These are phyloP conservation scores for Drosophila watanabei DNA, from an alignment of 1,140 invertebrate genomes.

Conservation along the genomic window DNA sequence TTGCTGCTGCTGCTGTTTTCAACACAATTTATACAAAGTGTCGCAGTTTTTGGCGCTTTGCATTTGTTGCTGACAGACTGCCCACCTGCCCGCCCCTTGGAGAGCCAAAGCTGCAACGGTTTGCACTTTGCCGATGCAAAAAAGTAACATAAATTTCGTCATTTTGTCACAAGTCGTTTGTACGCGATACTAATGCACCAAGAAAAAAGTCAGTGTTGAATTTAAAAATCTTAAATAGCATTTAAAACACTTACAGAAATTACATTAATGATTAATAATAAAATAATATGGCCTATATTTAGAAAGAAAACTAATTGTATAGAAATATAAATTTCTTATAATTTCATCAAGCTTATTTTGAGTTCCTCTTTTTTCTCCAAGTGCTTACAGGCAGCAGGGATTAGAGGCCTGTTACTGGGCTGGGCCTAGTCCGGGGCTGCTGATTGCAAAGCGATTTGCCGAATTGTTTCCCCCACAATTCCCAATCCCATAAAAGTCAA, in stretches of 20 bases:
- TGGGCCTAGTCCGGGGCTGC: conserved; percentile 40
- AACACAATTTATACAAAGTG: conserved; percentile 83
- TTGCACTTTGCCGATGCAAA: conserved; percentile 74
- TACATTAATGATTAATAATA: background rate
- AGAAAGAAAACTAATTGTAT: too few species aligned
- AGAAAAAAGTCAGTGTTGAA: background rate
- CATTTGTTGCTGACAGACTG: conserved; percentile 80
- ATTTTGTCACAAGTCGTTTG: conserved; percentile 80
- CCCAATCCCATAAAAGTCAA: conserved; percentile 73
- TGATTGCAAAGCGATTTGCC: conserved; percentile 73
- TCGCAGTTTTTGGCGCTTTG: conserved; percentile 82
- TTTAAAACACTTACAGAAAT: background rate
- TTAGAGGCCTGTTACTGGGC: conserved; percentile 39
- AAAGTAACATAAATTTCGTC: conserved; percentile 79
- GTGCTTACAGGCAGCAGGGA: conserved; percentile 24
- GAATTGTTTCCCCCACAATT: conserved; percentile 72
- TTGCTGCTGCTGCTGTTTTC: conserved; percentile 69
- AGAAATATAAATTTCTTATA: background rate
- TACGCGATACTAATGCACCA: conserved; percentile 30
- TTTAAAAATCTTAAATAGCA: background rate
- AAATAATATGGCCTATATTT: too few species aligned
- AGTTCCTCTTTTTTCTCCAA: conserved; percentile 4
- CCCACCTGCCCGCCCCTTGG: conserved; percentile 19
- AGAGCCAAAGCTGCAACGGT: conserved; percentile 43
- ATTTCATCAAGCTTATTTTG: background rate